A percentile compares a stretch with the other conserved stretches of the same genome.
Conservation (phyloP, 2,888 invertebrate genomes). For the Dilophus febrilis region DNA sequence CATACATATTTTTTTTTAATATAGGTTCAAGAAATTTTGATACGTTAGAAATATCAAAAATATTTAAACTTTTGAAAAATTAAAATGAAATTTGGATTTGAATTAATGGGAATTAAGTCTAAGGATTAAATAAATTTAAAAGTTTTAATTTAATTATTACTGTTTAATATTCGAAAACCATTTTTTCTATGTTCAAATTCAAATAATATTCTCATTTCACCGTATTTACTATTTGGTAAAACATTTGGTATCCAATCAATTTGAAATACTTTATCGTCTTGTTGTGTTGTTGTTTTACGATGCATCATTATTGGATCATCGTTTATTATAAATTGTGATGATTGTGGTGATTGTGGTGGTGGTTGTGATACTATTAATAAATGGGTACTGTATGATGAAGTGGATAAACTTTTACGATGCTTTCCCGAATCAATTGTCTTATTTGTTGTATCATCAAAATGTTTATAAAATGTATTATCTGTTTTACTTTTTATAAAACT, state of each 20-base stretch:
- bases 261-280: conserved; percentile 35
- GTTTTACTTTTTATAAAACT: conserved; percentile 44
- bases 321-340: no score
- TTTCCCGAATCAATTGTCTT: conserved; percentile 2
- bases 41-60: no score
- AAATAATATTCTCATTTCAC: conserved; percentile 53
- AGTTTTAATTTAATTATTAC: no score
- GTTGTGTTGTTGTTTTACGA: no score
- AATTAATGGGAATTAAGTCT: no score
- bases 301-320: conserved; percentile 38
- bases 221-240: conserved; percentile 47
- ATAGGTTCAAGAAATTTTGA: no score
- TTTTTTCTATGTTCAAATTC: conserved; percentile 46
- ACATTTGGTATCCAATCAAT: conserved; percentile 66
- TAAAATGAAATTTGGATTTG: no score
- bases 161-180: conserved; percentile 4
- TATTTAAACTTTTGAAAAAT: no score
- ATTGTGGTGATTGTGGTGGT: no score
- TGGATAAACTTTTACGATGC: conserved; percentile 14
- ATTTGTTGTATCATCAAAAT: background rate
- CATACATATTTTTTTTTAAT: no score
- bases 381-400: conserved; percentile 28
- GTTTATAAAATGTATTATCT: conserved; percentile 36
- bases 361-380: no score
- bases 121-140: no score